Evolutionary conservation across 1,140 invertebrate species (phyloP).

Genomic region (Asbolus verrucosus): DNA sequence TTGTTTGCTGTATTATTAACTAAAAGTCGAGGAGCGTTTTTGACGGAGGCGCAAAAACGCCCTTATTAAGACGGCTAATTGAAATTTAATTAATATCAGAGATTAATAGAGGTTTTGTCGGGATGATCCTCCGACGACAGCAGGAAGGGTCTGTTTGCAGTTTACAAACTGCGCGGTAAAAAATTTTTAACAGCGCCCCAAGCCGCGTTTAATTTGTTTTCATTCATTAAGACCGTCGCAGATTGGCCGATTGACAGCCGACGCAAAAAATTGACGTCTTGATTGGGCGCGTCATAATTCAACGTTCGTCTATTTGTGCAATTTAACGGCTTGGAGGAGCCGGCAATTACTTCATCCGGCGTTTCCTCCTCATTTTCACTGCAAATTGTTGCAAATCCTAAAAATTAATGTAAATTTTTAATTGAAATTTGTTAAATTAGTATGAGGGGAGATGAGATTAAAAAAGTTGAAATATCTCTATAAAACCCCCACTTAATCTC

Average conservation of each 20-base stretch:
- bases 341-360: background rate
- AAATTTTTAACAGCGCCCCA: too few relatives aligned
- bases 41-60: slow-evolving; percentile 25
- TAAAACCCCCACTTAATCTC: slow-evolving; percentile 30
- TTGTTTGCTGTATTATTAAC: slow-evolving; percentile 43
- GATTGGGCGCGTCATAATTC: background rate
- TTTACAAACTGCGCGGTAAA: too few relatives aligned
- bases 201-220: too few relatives aligned
- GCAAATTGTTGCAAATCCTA: slow-evolving; percentile 46
- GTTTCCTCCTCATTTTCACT: slow-evolving; percentile 14
- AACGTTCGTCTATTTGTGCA: slow-evolving; percentile 17
- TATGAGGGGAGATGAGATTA: slow-evolving; percentile 44
- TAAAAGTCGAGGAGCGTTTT: slow-evolving; percentile 3
- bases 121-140: too few relatives aligned
- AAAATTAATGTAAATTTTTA: slow-evolving; percentile 50
- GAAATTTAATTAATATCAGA: slow-evolving; percentile 43
- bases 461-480: slow-evolving; percentile 47
- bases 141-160: too few relatives aligned
- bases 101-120: slow-evolving; percentile 7
- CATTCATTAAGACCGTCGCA: too few relatives aligned
- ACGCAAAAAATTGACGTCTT: too few relatives aligned
- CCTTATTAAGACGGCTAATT: slow-evolving; percentile 15
- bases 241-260: too few relatives aligned
- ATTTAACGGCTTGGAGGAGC: slow-evolving; percentile 10
- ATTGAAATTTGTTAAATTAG: slow-evolving; percentile 50